Evolutionary conservation across 1,140 invertebrate genomes (phyloP).

Genomic region (Myzus persicae): DNA sequence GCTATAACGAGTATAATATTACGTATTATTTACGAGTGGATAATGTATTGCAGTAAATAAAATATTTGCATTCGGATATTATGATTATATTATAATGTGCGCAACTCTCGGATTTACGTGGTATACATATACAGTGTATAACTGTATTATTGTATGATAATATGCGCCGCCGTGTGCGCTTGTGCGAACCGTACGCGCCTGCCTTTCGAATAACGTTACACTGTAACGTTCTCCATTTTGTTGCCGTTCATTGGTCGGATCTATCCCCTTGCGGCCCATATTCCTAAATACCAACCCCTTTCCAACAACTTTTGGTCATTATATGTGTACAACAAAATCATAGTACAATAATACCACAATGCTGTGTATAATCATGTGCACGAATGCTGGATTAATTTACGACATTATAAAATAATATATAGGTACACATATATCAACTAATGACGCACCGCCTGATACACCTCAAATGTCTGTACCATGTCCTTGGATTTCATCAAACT

Average conservation of each 20-base stretch:
- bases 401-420: too few species aligned
- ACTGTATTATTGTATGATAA: neutral
- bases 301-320: neutral
- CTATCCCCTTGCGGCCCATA: neutral
- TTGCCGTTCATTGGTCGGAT: conserved; percentile 42
- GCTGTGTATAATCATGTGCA: too few species aligned
- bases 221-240: conserved; percentile 58
- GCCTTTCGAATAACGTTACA: conserved; percentile 43
- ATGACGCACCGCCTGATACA: too few species aligned
- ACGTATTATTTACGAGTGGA: neutral
- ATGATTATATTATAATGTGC: too few species aligned
- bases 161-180: neutral
- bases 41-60: neutral
- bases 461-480: too few species aligned
- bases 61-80: neutral
- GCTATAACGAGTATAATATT: neutral
- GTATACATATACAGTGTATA: neutral
- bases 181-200: neutral
- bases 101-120: neutral
- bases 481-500: too few species aligned
- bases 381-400: too few species aligned
- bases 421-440: too few species aligned
- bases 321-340: too few species aligned
- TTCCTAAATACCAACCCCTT: conserved; percentile 17
- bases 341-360: too few species aligned